Base-by-base conservation (phyloP, 2,113 vertebrate genomes). In the Rhabdomys dilectus region DNA sequence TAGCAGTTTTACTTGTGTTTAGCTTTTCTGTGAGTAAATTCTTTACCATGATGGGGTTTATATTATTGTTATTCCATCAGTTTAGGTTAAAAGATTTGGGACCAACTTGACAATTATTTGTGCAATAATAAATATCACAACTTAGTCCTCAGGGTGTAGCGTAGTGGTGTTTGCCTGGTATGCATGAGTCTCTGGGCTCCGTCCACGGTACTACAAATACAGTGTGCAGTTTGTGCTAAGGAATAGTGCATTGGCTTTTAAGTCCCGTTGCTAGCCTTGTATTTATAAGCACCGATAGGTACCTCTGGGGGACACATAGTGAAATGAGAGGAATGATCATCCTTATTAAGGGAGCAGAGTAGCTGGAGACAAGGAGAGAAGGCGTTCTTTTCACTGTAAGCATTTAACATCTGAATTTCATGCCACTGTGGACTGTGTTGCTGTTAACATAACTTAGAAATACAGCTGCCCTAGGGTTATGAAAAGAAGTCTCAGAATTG, bases 401-500 rank as follows among this genome's bases (percentile, higher is more conserved):
- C 39, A 36, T 62, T 88, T 92, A 88, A 76, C 64, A 95, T 96
- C 68, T 39, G 72, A 76, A 70, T 66, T 88, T 77, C 85, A 11
- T 93, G 8, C 86, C 17, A 45, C 72, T 11, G 19, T 36, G 86
- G 48, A 16, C 2, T 68, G 3, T 84, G 8, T 85, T 89, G 56
- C n/a, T 80, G 34, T 53, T 75, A 64, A 91, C 62, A 72, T 72
- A 58, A 77, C 19, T 97, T 85, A 58, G 15, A 78, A 95, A 39
- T 85, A n/a, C 85, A 86, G 17, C 66, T 92, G 94, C 93, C 64
- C 72, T 56, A 58, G 48, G 16, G 4, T 88, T 95, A 31, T 78
- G 31, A 92, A 87, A 84, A 95, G 48, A 90, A 94, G 56, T 88
- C 53, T 95, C 77, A 97, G 5, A 84, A 1, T 88, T 96, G 53